These are phyloP conservation scores for Phrynosoma platyrhinos DNA, from an alignment of 2,113 vertebrate genomes.

Conservation along the genomic window DNA sequence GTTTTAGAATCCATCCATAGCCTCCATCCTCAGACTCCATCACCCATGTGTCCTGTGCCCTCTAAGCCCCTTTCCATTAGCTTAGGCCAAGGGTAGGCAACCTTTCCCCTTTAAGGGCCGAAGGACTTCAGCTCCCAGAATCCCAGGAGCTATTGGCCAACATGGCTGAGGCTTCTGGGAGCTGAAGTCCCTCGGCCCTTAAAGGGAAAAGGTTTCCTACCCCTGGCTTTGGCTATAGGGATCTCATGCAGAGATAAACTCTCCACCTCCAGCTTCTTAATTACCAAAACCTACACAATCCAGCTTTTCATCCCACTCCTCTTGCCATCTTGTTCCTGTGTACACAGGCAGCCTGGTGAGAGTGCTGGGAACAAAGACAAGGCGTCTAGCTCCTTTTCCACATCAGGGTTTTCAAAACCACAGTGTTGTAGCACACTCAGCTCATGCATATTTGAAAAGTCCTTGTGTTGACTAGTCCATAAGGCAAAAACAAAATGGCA, in stretches of 20 bases:
- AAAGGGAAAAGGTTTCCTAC: too few relatives aligned
- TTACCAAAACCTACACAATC: neutral
- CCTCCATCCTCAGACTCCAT: neutral
- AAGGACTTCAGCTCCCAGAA: too few relatives aligned
- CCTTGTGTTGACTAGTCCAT: neutral
- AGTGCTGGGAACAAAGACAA: accelerated
- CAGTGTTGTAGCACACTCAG: neutral
- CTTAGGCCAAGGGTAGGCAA: too few relatives aligned
- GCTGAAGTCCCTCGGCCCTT: too few relatives aligned
- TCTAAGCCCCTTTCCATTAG: neutral
- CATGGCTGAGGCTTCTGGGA: too few relatives aligned
- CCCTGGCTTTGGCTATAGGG: too few relatives aligned
- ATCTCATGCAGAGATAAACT: neutral
- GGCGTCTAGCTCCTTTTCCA: neutral
- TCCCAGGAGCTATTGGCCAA: too few relatives aligned
- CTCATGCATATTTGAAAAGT: neutral
- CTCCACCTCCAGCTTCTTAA: neutral
- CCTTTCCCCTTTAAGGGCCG: too few relatives aligned
- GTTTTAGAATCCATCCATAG: neutral
- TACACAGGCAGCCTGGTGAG: neutral
- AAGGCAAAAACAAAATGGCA: neutral
- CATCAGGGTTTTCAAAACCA: neutral
- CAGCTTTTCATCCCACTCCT: neutral
- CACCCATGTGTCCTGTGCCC: neutral
- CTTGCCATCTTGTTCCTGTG: neutral